phyloP scores from a whole-genome alignment of 2,113 vertebrate species.

The Nematolebias whitei region DNA sequence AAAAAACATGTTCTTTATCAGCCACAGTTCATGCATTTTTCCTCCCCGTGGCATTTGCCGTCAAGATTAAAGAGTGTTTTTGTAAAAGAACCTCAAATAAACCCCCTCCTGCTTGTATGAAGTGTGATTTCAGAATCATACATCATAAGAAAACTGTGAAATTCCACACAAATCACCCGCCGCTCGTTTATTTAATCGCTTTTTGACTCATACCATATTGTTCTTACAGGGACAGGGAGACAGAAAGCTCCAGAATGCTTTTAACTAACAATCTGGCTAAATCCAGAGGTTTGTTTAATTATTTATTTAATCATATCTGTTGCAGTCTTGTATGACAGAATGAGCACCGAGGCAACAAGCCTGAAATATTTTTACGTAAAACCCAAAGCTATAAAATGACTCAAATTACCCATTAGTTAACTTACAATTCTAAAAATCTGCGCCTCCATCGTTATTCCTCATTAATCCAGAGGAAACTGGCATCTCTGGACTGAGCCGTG shows the following conservation, averaged over 20 bases:
- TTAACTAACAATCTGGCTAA: no score
- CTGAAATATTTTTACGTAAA: slow-evolving; percentile 2
- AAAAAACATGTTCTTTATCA: slow-evolving; percentile 14
- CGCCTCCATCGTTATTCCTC: slow-evolving; percentile 34
- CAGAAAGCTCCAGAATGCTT: background rate
- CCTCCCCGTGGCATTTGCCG: background rate
- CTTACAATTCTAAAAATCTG: slow-evolving; percentile 12
- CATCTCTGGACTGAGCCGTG: slow-evolving; percentile 36
- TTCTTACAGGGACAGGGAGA: background rate
- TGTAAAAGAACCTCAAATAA: background rate
- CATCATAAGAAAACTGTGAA: background rate
- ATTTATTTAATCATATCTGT: no score
- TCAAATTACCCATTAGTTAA: background rate
- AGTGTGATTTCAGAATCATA: slow-evolving; percentile 7
- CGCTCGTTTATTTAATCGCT: no score
- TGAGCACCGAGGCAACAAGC: slow-evolving; percentile 15
- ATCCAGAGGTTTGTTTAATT: no score
- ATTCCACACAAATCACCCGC: background rate
- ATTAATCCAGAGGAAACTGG: slow-evolving; percentile 50
- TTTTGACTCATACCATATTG: no score
- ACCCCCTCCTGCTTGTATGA: background rate
- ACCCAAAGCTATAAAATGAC: background rate
- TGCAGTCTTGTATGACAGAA: slow-evolving; percentile 33
- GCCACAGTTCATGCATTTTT: background rate
- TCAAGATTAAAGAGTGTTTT: slow-evolving; percentile 4